These are phyloP conservation scores for Epinephelus malabaricus DNA, from an alignment of 2,797 vertebrate species.

Conservation along the genomic window DNA sequence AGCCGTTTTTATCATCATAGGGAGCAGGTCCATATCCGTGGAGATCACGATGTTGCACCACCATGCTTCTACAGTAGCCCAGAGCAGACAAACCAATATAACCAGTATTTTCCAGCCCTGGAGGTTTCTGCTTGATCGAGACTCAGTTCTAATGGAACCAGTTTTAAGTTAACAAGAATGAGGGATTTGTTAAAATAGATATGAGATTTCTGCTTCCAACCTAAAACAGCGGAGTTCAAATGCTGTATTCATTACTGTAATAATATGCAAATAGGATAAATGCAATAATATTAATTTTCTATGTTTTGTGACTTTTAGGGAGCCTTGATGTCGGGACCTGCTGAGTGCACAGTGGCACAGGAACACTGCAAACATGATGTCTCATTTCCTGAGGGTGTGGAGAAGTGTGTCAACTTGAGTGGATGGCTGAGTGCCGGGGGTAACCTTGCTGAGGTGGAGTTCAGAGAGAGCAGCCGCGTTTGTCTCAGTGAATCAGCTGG, in stretches of 20 bases:
- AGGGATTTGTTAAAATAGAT: too few species aligned
- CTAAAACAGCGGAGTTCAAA: background rate
- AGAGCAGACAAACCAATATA: too few species aligned
- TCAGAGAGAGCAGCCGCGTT: background rate
- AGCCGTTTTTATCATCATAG: too few species aligned
- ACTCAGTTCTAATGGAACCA: too few species aligned
- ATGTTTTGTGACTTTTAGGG: conserved; percentile 27
- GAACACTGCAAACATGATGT: rapidly evolving
- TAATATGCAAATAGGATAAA: background rate
- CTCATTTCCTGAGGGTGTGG: rapidly evolving
- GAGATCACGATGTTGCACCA: too few species aligned
- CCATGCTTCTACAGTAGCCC: too few species aligned
- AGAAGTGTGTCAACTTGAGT: conserved; percentile 46
- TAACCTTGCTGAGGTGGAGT: rapidly evolving
- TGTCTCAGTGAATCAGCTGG: rapidly evolving
- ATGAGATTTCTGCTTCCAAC: background rate
- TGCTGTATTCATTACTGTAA: background rate
- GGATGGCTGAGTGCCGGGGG: rapidly evolving
- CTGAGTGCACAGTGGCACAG: rapidly evolving
- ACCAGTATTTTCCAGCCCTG: too few species aligned
- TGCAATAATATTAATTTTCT: background rate
- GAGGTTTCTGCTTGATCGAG: background rate
- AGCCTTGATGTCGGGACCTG: rapidly evolving
- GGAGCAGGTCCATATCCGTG: too few species aligned
- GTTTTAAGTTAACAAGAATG: background rate